Evolutionary conservation across 2,113 vertebrate species (phyloP).

Genomic region (Zosterops pallidus): DNA sequence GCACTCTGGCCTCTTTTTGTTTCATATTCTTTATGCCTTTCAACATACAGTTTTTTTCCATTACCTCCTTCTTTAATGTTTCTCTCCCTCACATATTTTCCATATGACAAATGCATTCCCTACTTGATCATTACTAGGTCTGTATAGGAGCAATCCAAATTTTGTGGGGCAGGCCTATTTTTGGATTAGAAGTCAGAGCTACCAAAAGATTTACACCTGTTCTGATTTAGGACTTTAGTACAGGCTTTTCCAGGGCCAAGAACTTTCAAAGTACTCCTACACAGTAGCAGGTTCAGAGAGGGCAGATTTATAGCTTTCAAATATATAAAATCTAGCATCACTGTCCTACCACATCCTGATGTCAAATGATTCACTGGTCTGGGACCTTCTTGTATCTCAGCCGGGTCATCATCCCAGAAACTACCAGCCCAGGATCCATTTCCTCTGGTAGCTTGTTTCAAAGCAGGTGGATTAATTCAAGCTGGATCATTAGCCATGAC

Average conservation of each 20-base stretch:
- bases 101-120: neutral
- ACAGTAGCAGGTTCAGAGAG: neutral
- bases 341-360: neutral
- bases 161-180: neutral
- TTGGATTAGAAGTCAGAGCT: neutral
- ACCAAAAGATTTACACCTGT: constrained; percentile 10
- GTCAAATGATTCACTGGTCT: neutral
- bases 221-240: neutral
- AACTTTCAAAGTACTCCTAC: neutral
- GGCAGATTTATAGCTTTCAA: neutral
- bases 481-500: neutral
- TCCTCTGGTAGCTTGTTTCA: neutral
- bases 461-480: neutral
- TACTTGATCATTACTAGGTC: neutral
- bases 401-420: neutral
- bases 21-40: neutral
- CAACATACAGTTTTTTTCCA: neutral
- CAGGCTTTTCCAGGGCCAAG: neutral
- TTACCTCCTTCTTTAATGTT: constrained; percentile 14
- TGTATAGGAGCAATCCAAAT: neutral
- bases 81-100: neutral
- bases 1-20: neutral
- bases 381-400: neutral
- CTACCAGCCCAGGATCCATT: neutral
- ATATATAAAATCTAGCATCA: neutral